Base-by-base conservation (phyloP, 2,113 vertebrate genomes). In the Platysternon megacephalum region DNA sequence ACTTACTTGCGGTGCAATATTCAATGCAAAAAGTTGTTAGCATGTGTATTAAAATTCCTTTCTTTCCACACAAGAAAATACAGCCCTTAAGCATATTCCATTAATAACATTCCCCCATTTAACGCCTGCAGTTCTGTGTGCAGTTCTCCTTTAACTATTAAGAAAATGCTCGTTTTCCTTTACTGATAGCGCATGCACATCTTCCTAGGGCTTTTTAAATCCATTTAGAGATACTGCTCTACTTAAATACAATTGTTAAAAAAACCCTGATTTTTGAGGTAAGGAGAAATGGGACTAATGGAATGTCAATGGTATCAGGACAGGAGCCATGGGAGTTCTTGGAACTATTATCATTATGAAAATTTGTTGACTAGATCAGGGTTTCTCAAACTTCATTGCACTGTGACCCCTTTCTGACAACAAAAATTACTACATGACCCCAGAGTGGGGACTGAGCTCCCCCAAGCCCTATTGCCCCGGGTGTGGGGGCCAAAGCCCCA, bases 271-370 rank as follows among this genome's bases (percentile, higher is more conserved):
- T 17, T 55, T 88, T 56, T 82, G 56, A 84, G 26, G 56, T 82
- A 35, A 84, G 42, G 86, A 94, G 88, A 95, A 48, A 9, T 82
- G 39, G 79, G 16, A 17, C 26, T 93, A 72, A 89, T 11, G 14
- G 44, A 93, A 94, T 90, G 61, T 44, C 53, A 95, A 44, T 51
- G 61, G 90, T 82, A 96, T 14, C 29, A n/a, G 61, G 94, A 91
- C 21, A 90, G 86, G 26, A 96, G 16, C 84, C 79, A 79, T 88
- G 95, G 95, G 68, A 96, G 61, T 17, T 72, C 76, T 68, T n/a
- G 8, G 61, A n/a, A 65, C 61, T 65, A n/a, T 16, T 4, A 17
- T 29, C 11, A 58, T 65, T n/a, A 65, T 65, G 32, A 65, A 65
- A 65, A 35, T 17, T 32, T 35, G 14, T n/a, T 65, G 87, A 92